Percentiles rank a stretch among this genome's conserved stretches.
Conservation (phyloP, 1,140 invertebrate species). For the Archegozetes longisetosus region DNA sequence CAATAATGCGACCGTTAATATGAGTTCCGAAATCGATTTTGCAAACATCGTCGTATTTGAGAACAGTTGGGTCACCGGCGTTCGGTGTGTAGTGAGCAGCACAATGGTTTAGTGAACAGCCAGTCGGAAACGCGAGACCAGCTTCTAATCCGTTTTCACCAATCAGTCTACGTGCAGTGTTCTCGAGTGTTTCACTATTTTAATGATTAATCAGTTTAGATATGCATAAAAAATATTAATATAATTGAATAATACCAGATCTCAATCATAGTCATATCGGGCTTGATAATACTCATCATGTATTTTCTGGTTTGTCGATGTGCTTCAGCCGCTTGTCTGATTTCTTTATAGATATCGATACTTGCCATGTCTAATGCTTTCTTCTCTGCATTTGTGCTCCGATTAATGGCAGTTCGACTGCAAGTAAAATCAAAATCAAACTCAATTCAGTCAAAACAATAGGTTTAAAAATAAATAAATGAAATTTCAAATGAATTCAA, state of each 20-base stretch:
- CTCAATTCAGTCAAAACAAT: too few relatives aligned
- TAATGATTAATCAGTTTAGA: conserved; percentile 13
- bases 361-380: conserved; percentile 40
- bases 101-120: conserved; percentile 94
- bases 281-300: conserved; percentile 79
- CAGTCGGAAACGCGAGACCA: conserved; percentile 95
- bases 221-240: conserved; percentile 1
- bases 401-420: conserved; percentile 66
- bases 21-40: conserved; percentile 99
- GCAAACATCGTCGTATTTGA: conserved; percentile 91
- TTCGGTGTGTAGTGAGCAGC: conserved; percentile 99
- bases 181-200: conserved; percentile 75
- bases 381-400: conserved; percentile 81
- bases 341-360: conserved; percentile 78
- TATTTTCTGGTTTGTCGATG: conserved; percentile 86
- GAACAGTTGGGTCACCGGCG: conserved; percentile 85
- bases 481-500: too few relatives aligned
- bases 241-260: conserved; percentile 50
- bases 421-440: too few relatives aligned
- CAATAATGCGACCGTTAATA: conserved; percentile 94
- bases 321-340: conserved; percentile 87
- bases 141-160: conserved; percentile 88
- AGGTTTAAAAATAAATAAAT: too few relatives aligned
- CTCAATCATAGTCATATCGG: conserved; percentile 98
- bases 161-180: conserved; percentile 74